A percentile compares a stretch with the other conserved stretches of the same genome.
These are phyloP conservation scores for Polydrusus cervinus DNA, from an alignment of 2,888 invertebrate species.

Conservation along the genomic window DNA sequence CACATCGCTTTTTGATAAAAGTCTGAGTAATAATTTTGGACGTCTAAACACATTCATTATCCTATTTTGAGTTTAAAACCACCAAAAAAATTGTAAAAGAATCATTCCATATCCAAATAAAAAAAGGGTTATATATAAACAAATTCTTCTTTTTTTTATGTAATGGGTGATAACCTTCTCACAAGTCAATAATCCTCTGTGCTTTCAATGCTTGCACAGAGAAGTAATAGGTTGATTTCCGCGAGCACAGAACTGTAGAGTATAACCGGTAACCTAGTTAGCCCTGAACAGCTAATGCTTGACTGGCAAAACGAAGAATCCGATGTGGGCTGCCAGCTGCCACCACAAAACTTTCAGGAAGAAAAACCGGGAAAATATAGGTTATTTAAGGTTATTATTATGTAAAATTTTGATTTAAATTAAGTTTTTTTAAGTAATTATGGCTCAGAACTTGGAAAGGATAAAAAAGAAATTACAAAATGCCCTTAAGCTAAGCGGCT, in stretches of 20 bases:
- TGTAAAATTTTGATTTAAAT: not conserved
- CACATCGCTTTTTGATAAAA: slow-evolving; percentile 15
- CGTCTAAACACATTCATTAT: slow-evolving; percentile 20
- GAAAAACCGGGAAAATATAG: slow-evolving; percentile 2
- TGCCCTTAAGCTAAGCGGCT: slow-evolving; percentile 85
- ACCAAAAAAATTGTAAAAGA: not conserved
- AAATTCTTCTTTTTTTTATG: not conserved
- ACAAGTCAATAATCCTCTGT: no score
- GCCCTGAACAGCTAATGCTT: no score
- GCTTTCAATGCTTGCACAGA: no score
- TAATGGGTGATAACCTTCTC: no score
- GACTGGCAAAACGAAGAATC: no score
- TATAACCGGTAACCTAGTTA: no score
- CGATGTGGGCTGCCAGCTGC: no score
- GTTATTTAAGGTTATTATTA: slow-evolving; percentile 7
- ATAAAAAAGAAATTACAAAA: slow-evolving; percentile 77
- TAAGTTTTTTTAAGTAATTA: slow-evolving; percentile 8
- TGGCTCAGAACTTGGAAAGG: slow-evolving; percentile 67
- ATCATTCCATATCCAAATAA: not conserved
- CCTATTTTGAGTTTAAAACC: slow-evolving; percentile 8
- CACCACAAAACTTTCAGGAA: no score
- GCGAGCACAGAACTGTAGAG: no score
- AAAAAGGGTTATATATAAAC: not conserved
- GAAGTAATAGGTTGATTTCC: no score
- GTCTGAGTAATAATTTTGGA: not conserved